Evolutionary conservation across 2,888 invertebrate species (phyloP).

Genomic region (Protonemura montana): DNA sequence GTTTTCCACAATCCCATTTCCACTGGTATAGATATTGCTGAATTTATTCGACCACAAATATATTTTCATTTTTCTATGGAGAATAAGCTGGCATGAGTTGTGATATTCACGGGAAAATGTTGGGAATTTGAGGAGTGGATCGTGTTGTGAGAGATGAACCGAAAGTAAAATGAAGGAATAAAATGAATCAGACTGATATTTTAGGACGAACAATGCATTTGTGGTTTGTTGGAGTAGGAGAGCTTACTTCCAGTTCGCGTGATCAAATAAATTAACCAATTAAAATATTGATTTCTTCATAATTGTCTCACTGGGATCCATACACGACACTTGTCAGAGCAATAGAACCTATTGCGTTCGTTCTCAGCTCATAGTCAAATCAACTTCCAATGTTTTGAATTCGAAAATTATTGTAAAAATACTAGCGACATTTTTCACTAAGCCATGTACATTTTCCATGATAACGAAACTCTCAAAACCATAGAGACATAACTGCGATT

Average conservation of each 20-base stretch:
- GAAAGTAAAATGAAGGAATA: background rate
- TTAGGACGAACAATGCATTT: background rate
- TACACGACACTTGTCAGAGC: no score
- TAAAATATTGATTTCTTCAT: background rate
- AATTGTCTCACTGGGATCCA: background rate
- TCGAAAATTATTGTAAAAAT: no score
- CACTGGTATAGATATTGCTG: background rate
- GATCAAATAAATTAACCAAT: background rate
- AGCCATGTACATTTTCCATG: no score
- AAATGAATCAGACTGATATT: background rate
- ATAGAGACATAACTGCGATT: background rate
- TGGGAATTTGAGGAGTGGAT: background rate
- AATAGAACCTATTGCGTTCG: no score
- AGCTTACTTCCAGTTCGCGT: background rate
- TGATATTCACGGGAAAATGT: background rate
- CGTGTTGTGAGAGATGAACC: background rate
- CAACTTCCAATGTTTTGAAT: no score
- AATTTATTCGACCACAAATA: conserved; percentile 7
- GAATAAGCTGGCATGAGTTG: background rate
- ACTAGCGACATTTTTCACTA: no score
- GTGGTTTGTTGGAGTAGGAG: background rate
- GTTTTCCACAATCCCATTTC: background rate
- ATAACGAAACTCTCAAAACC: background rate
- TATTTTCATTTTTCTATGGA: background rate
- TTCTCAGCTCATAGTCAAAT: no score